Evolutionary conservation across 2,888 invertebrate species (phyloP), one percentile per base, ranked within the genome.

Genomic region (Seladonia tumulorum): DNA sequence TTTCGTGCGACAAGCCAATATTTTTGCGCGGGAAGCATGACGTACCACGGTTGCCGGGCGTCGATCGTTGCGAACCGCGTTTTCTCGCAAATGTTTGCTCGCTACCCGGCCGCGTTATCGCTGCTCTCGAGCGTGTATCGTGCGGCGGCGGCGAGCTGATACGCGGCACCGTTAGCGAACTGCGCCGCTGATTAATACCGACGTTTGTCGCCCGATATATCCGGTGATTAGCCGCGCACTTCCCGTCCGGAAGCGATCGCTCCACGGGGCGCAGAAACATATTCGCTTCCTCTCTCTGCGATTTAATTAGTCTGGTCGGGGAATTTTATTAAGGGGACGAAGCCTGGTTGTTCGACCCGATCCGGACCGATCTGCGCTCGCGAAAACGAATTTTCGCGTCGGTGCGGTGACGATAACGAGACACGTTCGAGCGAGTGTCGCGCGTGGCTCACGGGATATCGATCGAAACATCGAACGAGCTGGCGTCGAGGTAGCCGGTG

Each of bases 161-260:
- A 83, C 80, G 42, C 39, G 53, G 57, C 53, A 81, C 81, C 76
- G 76, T 63, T 72, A 76, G 75, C 82, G 79, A 71, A 47, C 76
- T 16, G 45, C 49, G 79, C 66, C 79, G 60, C 79, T 85, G 84
- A 84, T 84, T 83, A 85, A 84, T 79, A 84, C 66, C 76, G 76
- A 85, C 77, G 63, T 86, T 85, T 81, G 81, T 86, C 81, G 86
- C 57, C 66, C 77, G 78, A 85, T 85, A 72, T 84, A 79, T 76
- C 84, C 85, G 73, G 76, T 79, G 79, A 85, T 85, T 84, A 83
- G 53, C 73, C 57, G 47, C 76, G 35, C 47, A 70, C 82, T 57
- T 83, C 60, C 68, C 60, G 70, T 49, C 75, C 75, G 75, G 84
- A 85, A 79, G 49, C 70, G 74, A 47, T 22, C 66, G 35, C 83